A percentile compares a stretch with the other conserved stretches of the same genome.
phyloP scores from a whole-genome alignment of 1,140 invertebrate genomes.

The Euwallacea fornicatus region DNA sequence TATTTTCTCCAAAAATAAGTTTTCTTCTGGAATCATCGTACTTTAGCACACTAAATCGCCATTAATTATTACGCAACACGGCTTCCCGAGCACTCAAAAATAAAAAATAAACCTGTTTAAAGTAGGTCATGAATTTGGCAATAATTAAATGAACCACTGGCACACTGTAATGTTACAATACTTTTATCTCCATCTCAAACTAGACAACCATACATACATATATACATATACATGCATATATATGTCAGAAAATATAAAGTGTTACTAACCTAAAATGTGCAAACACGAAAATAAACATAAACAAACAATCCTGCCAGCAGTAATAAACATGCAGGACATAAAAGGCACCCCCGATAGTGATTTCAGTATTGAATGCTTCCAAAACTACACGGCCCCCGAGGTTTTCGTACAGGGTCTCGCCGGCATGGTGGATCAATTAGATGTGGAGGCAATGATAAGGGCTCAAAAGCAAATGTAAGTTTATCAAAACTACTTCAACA shows the following conservation, averaged over 20 bases:
- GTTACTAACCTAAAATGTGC: too few relatives aligned
- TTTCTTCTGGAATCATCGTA: neutral
- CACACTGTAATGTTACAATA: too few relatives aligned
- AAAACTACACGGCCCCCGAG: conserved; percentile 87
- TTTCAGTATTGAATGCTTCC: conserved; percentile 77
- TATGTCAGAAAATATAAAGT: too few relatives aligned
- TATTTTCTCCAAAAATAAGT: conserved; percentile 32
- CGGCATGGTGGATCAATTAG: conserved; percentile 86
- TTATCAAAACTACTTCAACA: conserved; percentile 17
- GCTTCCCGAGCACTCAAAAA: too few relatives aligned
- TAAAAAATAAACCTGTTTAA: too few relatives aligned
- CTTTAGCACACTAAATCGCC: too few relatives aligned
- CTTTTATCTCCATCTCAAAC: too few relatives aligned
- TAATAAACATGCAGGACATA: conserved; percentile 33
- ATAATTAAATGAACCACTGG: too few relatives aligned
- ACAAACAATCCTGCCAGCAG: neutral
- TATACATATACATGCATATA: too few relatives aligned
- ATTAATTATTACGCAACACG: too few relatives aligned
- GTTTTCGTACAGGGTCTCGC: conserved; percentile 88
- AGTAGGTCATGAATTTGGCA: too few relatives aligned
- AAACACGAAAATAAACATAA: neutral
- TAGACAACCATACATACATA: too few relatives aligned
- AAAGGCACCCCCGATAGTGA: conserved; percentile 65
- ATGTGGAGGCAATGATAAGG: conserved; percentile 86
- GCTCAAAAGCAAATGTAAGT: conserved; percentile 91